Percentiles rank a stretch among this genome's conserved stretches.
phyloP scores from a whole-genome alignment of 2,113 vertebrate species.

The Mellivora capensis region DNA sequence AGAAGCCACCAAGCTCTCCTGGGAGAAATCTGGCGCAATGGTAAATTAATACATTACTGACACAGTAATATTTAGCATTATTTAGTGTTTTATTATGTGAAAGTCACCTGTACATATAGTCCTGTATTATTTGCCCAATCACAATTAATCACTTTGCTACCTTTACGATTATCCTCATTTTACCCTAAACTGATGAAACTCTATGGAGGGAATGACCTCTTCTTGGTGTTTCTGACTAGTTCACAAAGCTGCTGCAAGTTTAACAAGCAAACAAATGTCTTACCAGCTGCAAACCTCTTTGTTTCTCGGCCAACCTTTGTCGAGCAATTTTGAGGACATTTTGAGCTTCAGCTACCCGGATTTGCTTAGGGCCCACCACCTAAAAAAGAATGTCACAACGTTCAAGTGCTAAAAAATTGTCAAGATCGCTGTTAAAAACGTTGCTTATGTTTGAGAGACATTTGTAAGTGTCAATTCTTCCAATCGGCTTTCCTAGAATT shows the following conservation, averaged over 20 bases:
- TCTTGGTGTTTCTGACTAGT: background rate
- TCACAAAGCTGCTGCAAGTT: background rate
- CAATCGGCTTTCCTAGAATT: background rate
- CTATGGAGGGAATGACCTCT: background rate
- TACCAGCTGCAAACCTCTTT: constrained; percentile 79
- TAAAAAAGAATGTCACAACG: constrained; percentile 56
- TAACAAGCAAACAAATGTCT: constrained; percentile 38
- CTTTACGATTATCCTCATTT: background rate
- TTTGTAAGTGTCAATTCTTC: background rate
- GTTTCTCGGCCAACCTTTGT: constrained; percentile 75
- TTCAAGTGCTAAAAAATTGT: background rate
- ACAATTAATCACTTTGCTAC: background rate
- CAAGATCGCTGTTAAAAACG: background rate
- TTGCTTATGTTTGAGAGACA: background rate
- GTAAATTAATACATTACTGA: background rate
- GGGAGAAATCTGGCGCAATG: background rate
- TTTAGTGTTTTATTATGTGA: background rate
- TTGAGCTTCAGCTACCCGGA: constrained; percentile 76
- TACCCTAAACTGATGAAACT: background rate
- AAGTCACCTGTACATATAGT: background rate
- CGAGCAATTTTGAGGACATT: constrained; percentile 72
- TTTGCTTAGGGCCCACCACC: constrained; percentile 77
- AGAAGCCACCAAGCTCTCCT: background rate
- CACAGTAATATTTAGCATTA: background rate
- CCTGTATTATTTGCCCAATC: background rate